Percentiles rank a stretch among this genome's conserved stretches.
phyloP scores from a whole-genome alignment of 2,113 vertebrate species.

The Pluvialis apricaria region DNA sequence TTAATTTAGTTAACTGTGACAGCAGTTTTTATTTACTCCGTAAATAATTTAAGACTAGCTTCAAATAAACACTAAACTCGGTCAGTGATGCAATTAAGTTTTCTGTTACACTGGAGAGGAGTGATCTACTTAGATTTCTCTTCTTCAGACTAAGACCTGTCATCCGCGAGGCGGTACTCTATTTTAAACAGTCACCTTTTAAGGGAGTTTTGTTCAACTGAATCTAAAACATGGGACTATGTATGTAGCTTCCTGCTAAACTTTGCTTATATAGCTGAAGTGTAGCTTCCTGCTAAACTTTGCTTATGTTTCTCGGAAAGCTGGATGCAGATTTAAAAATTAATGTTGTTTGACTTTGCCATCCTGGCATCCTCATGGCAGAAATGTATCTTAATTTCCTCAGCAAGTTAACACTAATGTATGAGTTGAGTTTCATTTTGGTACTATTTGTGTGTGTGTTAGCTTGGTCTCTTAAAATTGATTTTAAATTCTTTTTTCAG shows the following conservation, averaged over 20 bases:
- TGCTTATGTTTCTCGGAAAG: background rate
- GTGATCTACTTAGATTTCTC: background rate
- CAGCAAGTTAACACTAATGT: background rate
- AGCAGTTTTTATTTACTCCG: background rate
- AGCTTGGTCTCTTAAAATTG: background rate
- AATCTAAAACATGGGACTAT: background rate
- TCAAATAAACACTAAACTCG: background rate
- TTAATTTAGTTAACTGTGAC: background rate
- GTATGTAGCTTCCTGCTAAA: background rate
- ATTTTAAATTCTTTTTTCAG: background rate
- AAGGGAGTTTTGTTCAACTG: background rate
- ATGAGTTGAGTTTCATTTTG: background rate
- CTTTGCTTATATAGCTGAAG: background rate
- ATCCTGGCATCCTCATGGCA: background rate
- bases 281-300: background rate
- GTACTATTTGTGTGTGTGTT: background rate
- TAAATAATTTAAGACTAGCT: background rate
- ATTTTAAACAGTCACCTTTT: background rate
- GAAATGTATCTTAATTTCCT: background rate
- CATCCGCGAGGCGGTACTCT: rapidly evolving
- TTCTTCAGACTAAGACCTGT: background rate
- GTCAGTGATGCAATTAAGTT: background rate
- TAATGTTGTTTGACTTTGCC: background rate
- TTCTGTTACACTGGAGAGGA: background rate
- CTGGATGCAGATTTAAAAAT: background rate